Evolutionary conservation across 2,113 vertebrate genomes (phyloP), one percentile per base, ranked within the genome.

Genomic region (Neolamprologus fasciatus): DNA sequence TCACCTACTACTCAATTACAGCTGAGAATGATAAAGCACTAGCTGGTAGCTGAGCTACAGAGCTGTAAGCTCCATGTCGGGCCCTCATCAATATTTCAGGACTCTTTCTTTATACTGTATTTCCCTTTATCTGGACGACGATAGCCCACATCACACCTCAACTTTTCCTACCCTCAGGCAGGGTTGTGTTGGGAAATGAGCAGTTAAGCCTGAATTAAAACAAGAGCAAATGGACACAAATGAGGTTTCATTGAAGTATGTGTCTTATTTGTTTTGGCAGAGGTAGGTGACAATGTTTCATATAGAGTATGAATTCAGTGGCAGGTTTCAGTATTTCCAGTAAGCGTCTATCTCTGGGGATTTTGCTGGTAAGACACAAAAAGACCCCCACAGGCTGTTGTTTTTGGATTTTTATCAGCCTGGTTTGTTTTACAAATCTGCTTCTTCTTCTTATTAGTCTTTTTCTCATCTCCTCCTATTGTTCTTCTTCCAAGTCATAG

Each of bases 31-130:
- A 94, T 93, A 87, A 93, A 94, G 90, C 83, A 85, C 80, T 73
- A 85, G 19, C 55, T 61, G 85, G 84, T 83, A 87, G 54, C 89
- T 35, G 6, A 42, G 87, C 86, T 84, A 63, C 68, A 80, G 83
- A 89, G 84, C 90, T 89, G 50, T 50, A 76, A 89, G 94, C 85
- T 66, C 89, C 79, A 23, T 87, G 88, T 87, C 4, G 23, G 84
- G 86, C 86, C 86, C 91, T 94, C 90, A 94, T 95, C 91, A 95
- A 95, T 95, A 93, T 94, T 96, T 94, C 92, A 95, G 76, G 81
- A 55, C 37, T 50, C 45, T 89, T 87, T 85, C 63, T 92, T 93
- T 92, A 85, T 88, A 90, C 87, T 93, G 85, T 89, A 92, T 91
- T 93, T 93, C 90, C 89, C 13, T 88, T 82, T 89, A 84, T 94